Evolutionary conservation across 2,113 vertebrate species (phyloP), one percentile per base, ranked within the genome.

Genomic region (Chloropsis hardwickii): DNA sequence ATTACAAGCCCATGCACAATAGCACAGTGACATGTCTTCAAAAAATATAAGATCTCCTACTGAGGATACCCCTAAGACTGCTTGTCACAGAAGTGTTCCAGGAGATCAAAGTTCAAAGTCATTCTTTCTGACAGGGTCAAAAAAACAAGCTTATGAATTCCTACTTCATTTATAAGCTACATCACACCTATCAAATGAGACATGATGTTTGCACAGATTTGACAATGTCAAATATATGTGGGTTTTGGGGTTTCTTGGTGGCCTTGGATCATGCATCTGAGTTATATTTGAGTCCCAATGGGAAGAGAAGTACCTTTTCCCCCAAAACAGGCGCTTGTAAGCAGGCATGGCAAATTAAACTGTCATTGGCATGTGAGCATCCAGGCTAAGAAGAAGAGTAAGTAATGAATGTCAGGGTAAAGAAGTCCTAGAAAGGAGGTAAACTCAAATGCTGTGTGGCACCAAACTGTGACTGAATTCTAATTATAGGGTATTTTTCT

Each of bases 31-130:
- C 64, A 3, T 27, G 51, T 28, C 22, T 37, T 87, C n/a, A 64
- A 29, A 92, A 95, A 82, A n/a, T 24, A 5, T n/a, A 81, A 62
- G 48, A 71, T 72, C 40, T 89, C 39, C 70, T 81, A 40, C 51
- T 40, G 70, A 92, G 47, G 60, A 62, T 94, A 66, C 60, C 71
- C 35, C 35, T 94, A 56, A 78, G 65, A 89, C 18, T 74, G 47
- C 12, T 57, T 91, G 73, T 89, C 90, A 92, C 65, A 85, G 37
- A 53, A 82, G 13, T 37, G 40, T 79, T 73, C 40, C 88, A 53
- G 61, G 57, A 95, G 28, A 94, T 25, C 8, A 21, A 85, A 95
- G 81, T 93, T 95, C 94, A 85, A 95, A 86, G 62, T 21, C 78
- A 53, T 93, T 74, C 40, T 29, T 28, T 54, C 35, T 91, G 65